phyloP scores from a whole-genome alignment of 2,888 invertebrate species.

The Stenodema calcarata region DNA sequence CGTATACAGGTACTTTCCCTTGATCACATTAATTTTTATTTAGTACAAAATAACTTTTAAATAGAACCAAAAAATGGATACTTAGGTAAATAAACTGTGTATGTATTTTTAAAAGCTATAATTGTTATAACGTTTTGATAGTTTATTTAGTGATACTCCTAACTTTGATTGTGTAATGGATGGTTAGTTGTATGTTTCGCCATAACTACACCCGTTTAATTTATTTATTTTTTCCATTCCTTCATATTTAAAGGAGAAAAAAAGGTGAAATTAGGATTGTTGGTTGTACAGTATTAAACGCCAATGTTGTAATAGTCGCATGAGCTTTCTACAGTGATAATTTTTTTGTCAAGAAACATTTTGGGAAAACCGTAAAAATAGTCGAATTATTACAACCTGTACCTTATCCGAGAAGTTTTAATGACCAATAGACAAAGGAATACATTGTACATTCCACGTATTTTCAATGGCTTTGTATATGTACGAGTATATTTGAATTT shows the following conservation, averaged over 20 bases:
- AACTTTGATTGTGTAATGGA: slow-evolving; percentile 25
- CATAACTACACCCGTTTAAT: not conserved
- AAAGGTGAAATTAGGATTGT: not conserved
- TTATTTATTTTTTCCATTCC: not conserved
- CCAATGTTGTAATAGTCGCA: not conserved
- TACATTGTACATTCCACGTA: not conserved
- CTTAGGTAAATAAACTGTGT: slow-evolving; percentile 33
- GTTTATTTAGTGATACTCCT: slow-evolving; percentile 54
- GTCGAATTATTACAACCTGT: not conserved
- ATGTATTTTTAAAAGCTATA: slow-evolving; percentile 40
- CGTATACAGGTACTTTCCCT: slow-evolving; percentile 18
- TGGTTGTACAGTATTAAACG: slow-evolving; percentile 21
- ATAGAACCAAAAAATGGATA: slow-evolving; percentile 24
- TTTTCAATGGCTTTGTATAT: not conserved
- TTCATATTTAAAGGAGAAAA: too few species aligned
- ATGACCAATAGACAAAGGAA: not conserved
- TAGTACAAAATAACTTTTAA: not conserved
- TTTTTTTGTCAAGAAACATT: not conserved
- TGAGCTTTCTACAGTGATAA: slow-evolving; percentile 11
- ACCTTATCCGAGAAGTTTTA: not conserved
- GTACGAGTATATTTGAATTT: not conserved
- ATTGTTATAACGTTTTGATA: slow-evolving; percentile 47
- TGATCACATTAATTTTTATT: slow-evolving; percentile 8
- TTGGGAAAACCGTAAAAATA: not conserved
- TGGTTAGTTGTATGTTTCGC: slow-evolving; percentile 26